A percentile compares a stretch with the other conserved stretches of the same genome.
These are phyloP conservation scores for Venustaconcha ellipsiformis DNA, from an alignment of 1,140 invertebrate species.

Conservation along the genomic window DNA sequence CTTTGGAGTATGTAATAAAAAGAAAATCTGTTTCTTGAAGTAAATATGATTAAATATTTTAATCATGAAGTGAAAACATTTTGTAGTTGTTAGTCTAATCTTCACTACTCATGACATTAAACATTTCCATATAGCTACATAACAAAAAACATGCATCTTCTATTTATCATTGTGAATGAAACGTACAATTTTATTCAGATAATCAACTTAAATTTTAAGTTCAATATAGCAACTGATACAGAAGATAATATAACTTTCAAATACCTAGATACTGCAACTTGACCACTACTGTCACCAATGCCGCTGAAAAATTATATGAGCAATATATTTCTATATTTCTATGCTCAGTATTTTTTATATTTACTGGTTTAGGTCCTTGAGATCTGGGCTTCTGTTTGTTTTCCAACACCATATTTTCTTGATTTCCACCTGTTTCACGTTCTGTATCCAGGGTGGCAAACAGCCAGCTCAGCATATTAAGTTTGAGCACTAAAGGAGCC, in stretches of 20 bases:
- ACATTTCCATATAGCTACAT: too few species aligned
- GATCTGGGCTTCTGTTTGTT: conserved; percentile 28
- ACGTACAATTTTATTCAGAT: too few species aligned
- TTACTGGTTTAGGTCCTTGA: conserved; percentile 57
- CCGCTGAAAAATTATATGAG: not conserved
- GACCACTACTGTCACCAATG: not conserved
- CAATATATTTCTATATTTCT: not conserved
- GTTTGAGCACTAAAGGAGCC: conserved; percentile 71
- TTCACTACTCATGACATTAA: too few species aligned
- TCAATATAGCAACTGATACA: too few species aligned
- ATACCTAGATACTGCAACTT: not conserved
- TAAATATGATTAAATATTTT: too few species aligned
- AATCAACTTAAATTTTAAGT: too few species aligned
- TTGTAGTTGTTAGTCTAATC: too few species aligned
- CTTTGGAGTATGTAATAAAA: too few species aligned
- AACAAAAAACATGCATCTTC: too few species aligned
- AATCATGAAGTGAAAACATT: too few species aligned
- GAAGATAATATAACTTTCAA: not conserved
- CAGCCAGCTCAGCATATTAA: conserved; percentile 80
- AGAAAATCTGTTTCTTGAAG: too few species aligned
- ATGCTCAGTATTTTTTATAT: not conserved
- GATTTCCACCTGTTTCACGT: conserved; percentile 42
- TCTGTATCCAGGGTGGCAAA: conserved; percentile 76
- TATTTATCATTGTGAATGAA: too few species aligned
- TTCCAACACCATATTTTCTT: conserved; percentile 15